A percentile compares a stretch with the other conserved stretches of the same genome.
These are phyloP conservation scores for Anthonomus grandis DNA, from an alignment of 1,140 invertebrate genomes.

Conservation along the genomic window DNA sequence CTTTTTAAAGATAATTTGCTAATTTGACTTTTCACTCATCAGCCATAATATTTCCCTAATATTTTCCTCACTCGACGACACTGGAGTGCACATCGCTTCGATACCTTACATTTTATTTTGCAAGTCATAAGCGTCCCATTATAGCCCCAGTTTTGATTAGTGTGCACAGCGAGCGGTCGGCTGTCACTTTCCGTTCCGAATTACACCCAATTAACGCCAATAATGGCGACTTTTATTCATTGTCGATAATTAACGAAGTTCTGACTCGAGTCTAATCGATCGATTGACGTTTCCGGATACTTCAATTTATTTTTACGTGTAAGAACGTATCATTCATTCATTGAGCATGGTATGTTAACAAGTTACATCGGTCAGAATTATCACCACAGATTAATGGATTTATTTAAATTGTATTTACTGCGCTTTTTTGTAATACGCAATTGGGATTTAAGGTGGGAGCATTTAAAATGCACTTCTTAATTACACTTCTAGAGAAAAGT, in stretches of 20 bases:
- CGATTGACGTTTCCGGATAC: slow-evolving; percentile 10
- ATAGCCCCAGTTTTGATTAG: slow-evolving; percentile 23
- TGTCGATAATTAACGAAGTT: slow-evolving; percentile 16
- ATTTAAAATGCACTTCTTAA: too few relatives aligned
- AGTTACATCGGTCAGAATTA: too few relatives aligned
- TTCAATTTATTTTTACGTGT: too few relatives aligned
- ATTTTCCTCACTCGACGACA: background rate
- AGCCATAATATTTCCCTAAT: background rate
- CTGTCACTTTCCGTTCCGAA: slow-evolving; percentile 24
- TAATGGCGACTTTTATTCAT: slow-evolving; percentile 21
- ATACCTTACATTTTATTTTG: too few relatives aligned
- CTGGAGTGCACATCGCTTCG: background rate
- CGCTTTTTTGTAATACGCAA: too few relatives aligned
- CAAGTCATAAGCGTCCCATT: slow-evolving; percentile 24
- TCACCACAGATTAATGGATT: too few relatives aligned
- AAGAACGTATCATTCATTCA: too few relatives aligned
- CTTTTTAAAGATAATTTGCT: too few relatives aligned
- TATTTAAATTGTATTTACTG: too few relatives aligned
- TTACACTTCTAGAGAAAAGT: too few relatives aligned
- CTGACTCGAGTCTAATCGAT: slow-evolving; percentile 5
- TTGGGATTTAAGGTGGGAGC: too few relatives aligned
- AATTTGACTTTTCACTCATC: background rate
- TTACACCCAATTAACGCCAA: slow-evolving; percentile 24
- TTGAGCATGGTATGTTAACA: too few relatives aligned
- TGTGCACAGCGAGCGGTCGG: slow-evolving; percentile 12